Conservation (phyloP, 2,888 invertebrate genomes). For the Penaeus monodon region DNA sequence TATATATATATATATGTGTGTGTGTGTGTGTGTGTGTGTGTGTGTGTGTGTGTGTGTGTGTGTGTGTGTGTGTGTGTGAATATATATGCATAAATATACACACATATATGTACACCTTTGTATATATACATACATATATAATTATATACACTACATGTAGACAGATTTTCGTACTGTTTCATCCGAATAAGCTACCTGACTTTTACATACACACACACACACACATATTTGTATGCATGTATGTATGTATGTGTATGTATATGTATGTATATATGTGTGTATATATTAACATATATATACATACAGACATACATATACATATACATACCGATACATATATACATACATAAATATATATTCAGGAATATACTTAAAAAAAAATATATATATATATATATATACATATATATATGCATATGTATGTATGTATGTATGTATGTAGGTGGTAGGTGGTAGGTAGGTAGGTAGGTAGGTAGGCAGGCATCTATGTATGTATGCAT, state of each 20-base stretch:
- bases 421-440: neutral
- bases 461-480: neutral
- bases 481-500: neutral
- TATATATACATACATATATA: conserved; percentile 11
- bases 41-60: neutral
- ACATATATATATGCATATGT: neutral
- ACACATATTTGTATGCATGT: no score
- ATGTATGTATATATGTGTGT: no score
- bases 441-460: neutral
- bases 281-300: neutral
- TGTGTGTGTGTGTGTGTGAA: neutral
- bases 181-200: no score
- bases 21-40: neutral
- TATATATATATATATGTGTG: neutral
- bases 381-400: neutral
- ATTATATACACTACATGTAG: no score
- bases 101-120: neutral
- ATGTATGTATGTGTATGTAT: no score
- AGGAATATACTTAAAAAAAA: neutral
- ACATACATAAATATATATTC: no score
- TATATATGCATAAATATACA: neutral
- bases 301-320: neutral
- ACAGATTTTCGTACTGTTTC: no score
- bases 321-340: no score
- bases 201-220: no score